Evolutionary conservation across 1,140 invertebrate genomes (phyloP).

Genomic region (Cardiocondyla obscurior): DNA sequence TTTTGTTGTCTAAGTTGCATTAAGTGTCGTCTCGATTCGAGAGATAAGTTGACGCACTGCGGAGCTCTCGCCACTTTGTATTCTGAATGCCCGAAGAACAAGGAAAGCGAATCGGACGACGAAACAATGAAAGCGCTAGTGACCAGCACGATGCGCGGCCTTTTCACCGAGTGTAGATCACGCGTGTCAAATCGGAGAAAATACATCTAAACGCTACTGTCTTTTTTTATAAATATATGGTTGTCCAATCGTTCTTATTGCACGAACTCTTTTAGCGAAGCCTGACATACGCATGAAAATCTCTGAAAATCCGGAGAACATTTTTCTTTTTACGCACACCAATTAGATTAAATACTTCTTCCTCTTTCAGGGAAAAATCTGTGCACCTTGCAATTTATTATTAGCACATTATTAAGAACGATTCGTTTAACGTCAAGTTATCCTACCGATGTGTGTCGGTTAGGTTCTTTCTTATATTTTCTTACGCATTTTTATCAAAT

Average conservation of each 20-base stretch:
- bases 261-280: conserved; percentile 29
- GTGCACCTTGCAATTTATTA: not conserved
- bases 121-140: conserved; percentile 59
- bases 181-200: conserved; percentile 60
- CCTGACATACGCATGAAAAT: conserved; percentile 3
- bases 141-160: conserved; percentile 67
- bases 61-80: not conserved
- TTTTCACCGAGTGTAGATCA: conserved; percentile 31
- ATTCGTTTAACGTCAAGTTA: not conserved
- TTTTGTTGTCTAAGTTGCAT: conserved; percentile 2
- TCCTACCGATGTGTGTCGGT: not conserved
- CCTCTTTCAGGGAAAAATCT: not conserved
- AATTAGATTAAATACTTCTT: not conserved
- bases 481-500: conserved; percentile 6
- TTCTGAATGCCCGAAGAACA: conserved; percentile 37
- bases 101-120: conserved; percentile 31
- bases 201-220: conserved; percentile 76
- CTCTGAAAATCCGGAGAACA: conserved; percentile 3
- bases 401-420: not conserved
- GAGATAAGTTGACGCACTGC: not conserved
- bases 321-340: not conserved
- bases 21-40: not conserved
- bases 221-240: conserved; percentile 71
- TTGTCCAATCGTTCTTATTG: conserved; percentile 11
- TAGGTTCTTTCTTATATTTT: not conserved